Evolutionary conservation across 2,888 invertebrate species (phyloP), one percentile per base, ranked within the genome.

Genomic region (Andrena praecox): DNA sequence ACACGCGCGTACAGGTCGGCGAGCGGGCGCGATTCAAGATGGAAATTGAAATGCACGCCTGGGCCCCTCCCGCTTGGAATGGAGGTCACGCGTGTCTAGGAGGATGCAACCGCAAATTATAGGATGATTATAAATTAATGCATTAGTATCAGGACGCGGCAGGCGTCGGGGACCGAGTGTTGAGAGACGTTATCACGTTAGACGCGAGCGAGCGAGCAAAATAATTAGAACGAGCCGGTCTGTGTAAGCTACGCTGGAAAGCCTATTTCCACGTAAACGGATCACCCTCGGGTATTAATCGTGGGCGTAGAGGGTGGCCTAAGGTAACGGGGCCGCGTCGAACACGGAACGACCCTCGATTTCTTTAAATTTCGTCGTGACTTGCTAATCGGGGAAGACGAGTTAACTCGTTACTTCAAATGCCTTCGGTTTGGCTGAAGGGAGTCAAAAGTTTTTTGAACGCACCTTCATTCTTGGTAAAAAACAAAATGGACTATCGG

Each of bases 181-280:
- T 70, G 84, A 81, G 77, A 80, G 72, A 52, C 86, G 90, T 91
- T 91, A 91, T 91, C 91, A 85, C 84, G 86, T 91, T 91, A 91
- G 87, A 87, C 86, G 89, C 91, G 85, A 90, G 87, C 87, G 89
- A 90, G 86, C 89, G 89, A 89, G 90, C 91, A 89, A 91, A 91
- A 91, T 91, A 90, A 91, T 91, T 91, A 91, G 91, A 90, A 76
- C 85, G 85, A 84, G 72, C 87, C 66, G 69, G 59, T 64, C 42
- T 42, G 68, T 78, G 74, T 83, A 79, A 76, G 69, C 35, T 77
- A 52, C 79, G 71, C 50, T 80, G 85, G 63, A 82, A 81, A 87
- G 86, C 83, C 84, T 85, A 88, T 90, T 88, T 88, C 85, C 76
- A 82, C 75, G 82, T 89, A 90, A 89, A 82, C 77, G 89, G 86